phyloP scores from a whole-genome alignment of 92 coral and sea anemone genomes.

The Muricea muricata region DNA sequence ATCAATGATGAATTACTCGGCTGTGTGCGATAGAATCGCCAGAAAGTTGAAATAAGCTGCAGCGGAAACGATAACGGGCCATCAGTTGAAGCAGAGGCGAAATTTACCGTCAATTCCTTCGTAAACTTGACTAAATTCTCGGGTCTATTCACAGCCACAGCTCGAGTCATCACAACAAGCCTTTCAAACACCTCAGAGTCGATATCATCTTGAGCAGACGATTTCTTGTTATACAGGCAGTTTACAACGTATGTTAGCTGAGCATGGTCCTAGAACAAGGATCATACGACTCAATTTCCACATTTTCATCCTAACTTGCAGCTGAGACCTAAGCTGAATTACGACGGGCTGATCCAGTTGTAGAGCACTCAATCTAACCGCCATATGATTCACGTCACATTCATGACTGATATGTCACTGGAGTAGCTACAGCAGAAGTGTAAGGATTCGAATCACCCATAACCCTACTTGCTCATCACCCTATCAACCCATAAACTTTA shows the following conservation, averaged over 20 bases:
- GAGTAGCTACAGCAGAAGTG: too few relatives aligned
- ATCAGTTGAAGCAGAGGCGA: neutral
- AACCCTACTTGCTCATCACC: too few relatives aligned
- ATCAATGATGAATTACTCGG: conserved; percentile 83
- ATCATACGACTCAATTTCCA: neutral
- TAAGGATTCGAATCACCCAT: too few relatives aligned
- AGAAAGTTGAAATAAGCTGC: conserved; percentile 84
- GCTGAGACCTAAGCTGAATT: too few relatives aligned
- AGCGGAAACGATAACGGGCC: conserved; percentile 75
- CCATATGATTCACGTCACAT: too few relatives aligned
- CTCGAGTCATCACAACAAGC: conserved; percentile 92
- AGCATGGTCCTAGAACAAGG: conserved; percentile 82
- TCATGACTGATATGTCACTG: too few relatives aligned
- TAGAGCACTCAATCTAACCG: too few relatives aligned
- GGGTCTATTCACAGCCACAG: conserved; percentile 93
- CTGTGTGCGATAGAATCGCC: conserved; percentile 87
- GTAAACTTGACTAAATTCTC: conserved; percentile 89
- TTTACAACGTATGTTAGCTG: conserved; percentile 85
- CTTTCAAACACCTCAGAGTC: conserved; percentile 93
- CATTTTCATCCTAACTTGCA: too few relatives aligned
- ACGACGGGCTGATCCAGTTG: too few relatives aligned
- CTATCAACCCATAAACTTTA: too few relatives aligned
- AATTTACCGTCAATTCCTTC: conserved; percentile 32
- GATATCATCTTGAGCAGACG: conserved; percentile 59
- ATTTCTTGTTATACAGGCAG: conserved; percentile 59